Percentiles rank a stretch among this genome's conserved stretches.
phyloP scores from a whole-genome alignment of 2,113 vertebrate species.

The Cebus imitator region DNA sequence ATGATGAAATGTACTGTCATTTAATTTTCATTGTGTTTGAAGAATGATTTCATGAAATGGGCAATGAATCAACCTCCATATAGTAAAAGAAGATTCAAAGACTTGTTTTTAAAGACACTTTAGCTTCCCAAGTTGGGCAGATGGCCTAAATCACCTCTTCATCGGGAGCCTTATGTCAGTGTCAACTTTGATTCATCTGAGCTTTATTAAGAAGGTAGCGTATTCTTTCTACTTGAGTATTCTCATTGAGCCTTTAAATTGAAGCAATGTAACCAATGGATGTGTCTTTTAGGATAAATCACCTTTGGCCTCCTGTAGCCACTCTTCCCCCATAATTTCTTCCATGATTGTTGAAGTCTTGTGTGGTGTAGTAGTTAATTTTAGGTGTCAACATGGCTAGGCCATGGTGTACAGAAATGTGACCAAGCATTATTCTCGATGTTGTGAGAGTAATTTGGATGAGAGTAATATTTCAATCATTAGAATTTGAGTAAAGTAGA shows the following conservation, averaged over 20 bases:
- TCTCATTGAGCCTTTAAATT: not conserved
- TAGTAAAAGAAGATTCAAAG: not conserved
- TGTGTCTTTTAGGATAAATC: not conserved
- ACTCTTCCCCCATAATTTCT: not conserved
- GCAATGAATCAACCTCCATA: not conserved
- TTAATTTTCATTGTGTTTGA: slow-evolving; percentile 7
- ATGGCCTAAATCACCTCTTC: not conserved
- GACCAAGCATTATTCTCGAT: not conserved
- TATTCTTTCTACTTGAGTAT: not conserved
- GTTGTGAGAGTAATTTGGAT: not conserved
- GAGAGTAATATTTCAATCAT: not conserved
- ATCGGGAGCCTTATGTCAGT: not conserved
- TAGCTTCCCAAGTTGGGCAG: not conserved
- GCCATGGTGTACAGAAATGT: not conserved
- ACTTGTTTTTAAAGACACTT: not conserved
- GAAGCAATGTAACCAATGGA: not conserved
- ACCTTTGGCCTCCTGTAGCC: not conserved
- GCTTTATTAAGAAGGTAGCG: not conserved
- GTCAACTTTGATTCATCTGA: not conserved
- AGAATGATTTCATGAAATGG: not conserved
- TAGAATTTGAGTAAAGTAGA: not conserved
- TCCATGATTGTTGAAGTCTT: not conserved
- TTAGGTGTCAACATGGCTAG: not conserved
- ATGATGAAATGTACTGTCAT: not conserved
- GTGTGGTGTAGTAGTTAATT: not conserved